Evolutionary conservation across 2,888 invertebrate genomes (phyloP).

Genomic region (Iselma pallidipennis): DNA sequence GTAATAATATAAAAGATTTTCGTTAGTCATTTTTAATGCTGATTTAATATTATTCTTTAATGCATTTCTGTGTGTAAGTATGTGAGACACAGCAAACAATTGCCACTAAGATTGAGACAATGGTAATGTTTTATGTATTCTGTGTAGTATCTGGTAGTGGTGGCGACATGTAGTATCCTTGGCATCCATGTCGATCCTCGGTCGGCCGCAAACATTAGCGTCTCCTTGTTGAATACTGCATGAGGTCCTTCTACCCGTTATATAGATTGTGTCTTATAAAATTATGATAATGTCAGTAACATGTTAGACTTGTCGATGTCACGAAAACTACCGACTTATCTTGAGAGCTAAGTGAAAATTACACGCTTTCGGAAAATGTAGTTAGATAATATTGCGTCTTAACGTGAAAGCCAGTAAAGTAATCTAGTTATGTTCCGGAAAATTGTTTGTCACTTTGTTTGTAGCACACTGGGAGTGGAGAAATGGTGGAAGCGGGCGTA

Average conservation of each 20-base stretch:
- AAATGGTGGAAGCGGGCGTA: background rate
- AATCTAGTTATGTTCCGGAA: background rate
- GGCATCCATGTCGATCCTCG: slow-evolving; percentile 21
- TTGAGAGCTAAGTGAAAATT: slow-evolving; percentile 18
- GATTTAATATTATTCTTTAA: background rate
- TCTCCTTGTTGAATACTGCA: slow-evolving; percentile 26
- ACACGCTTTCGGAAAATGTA: slow-evolving; percentile 8
- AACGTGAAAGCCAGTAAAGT: slow-evolving; percentile 1
- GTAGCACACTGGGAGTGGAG: background rate
- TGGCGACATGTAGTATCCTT: slow-evolving; percentile 18
- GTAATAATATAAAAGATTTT: background rate
- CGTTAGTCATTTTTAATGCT: background rate
- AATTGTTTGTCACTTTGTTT: slow-evolving; percentile 3
- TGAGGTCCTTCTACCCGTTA: slow-evolving; percentile 16
- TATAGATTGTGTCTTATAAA: slow-evolving; percentile 19
- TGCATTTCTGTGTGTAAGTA: no score
- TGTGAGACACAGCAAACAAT: no score
- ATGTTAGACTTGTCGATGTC: slow-evolving; percentile 21
- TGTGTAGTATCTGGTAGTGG: slow-evolving; percentile 13
- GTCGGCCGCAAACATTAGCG: slow-evolving; percentile 27
- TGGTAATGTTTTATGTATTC: slow-evolving; percentile 21
- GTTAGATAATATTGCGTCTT: slow-evolving; percentile 6
- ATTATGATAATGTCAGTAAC: slow-evolving; percentile 27
- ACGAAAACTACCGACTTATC: slow-evolving; percentile 17
- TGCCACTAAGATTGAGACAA: background rate